Evolutionary conservation across 2,113 vertebrate genomes (phyloP).

Genomic region (Potamarius usumacintae): DNA sequence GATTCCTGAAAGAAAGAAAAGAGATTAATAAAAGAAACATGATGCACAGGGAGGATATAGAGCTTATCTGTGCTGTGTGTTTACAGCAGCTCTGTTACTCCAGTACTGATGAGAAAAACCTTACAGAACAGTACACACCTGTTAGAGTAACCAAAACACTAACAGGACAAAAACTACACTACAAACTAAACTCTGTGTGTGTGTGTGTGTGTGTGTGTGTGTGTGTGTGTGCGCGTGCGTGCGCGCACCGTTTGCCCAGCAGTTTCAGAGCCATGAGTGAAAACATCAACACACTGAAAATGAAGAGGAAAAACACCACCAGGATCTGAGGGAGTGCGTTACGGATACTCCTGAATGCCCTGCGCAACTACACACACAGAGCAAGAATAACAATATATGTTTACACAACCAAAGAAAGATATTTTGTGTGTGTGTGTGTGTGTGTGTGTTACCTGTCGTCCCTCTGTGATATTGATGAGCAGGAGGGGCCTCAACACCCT

Average conservation of each 20-base stretch:
- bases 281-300: constrained; percentile 90
- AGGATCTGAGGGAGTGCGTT: constrained; percentile 88
- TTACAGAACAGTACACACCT: too few species aligned
- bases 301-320: constrained; percentile 87
- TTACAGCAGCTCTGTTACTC: too few species aligned
- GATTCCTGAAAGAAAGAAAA: constrained; percentile 69
- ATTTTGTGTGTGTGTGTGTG: background rate
- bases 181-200: too few species aligned
- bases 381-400: background rate
- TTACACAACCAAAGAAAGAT: background rate
- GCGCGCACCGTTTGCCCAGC: constrained; percentile 79
- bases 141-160: too few species aligned
- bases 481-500: constrained; percentile 85
- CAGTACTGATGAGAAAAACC: too few species aligned
- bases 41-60: background rate
- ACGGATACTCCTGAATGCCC: constrained; percentile 87
- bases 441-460: constrained; percentile 79
- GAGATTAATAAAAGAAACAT: background rate
- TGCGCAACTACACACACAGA: constrained; percentile 76
- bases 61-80: background rate
- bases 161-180: too few species aligned
- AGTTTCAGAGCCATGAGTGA: constrained; percentile 93
- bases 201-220: constrained; percentile 11
- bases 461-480: constrained; percentile 89
- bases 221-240: constrained; percentile 4